phyloP scores from a whole-genome alignment of 2,888 invertebrate genomes.

The Coelopa pilipes region DNA sequence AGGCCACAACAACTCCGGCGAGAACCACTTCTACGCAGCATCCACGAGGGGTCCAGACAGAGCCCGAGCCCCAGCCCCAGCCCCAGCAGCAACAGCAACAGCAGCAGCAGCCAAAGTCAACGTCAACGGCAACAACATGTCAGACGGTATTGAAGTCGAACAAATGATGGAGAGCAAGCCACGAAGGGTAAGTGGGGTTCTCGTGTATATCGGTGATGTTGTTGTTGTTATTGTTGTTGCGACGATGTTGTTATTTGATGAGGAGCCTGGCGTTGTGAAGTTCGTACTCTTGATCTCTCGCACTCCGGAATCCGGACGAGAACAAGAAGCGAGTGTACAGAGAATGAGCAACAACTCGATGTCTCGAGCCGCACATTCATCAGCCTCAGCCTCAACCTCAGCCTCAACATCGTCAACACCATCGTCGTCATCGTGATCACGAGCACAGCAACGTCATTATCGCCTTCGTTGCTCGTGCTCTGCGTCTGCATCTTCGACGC shows the following conservation, averaged over 20 bases:
- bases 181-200: slow-evolving; percentile 70
- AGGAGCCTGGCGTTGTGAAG: background rate
- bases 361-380: background rate
- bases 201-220: too few relatives aligned
- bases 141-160: slow-evolving; percentile 75
- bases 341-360: background rate
- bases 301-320: slow-evolving; percentile 9
- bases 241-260: too few relatives aligned
- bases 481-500: background rate
- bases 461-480: background rate
- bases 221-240: too few relatives aligned
- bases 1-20: slow-evolving; percentile 18
- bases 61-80: slow-evolving; percentile 41
- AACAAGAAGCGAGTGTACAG: background rate
- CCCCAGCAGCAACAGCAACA: slow-evolving; percentile 32
- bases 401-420: background rate
- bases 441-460: background rate
- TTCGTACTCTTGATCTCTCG: slow-evolving; percentile 19
- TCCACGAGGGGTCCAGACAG: slow-evolving; percentile 13
- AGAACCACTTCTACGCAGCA: background rate
- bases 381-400: background rate
- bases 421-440: background rate
- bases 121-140: slow-evolving; percentile 51
- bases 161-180: slow-evolving; percentile 72
- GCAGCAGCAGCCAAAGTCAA: slow-evolving; percentile 37